Base-by-base conservation (phyloP, 2,888 invertebrate genomes). In the Horisme vitalbata region DNA sequence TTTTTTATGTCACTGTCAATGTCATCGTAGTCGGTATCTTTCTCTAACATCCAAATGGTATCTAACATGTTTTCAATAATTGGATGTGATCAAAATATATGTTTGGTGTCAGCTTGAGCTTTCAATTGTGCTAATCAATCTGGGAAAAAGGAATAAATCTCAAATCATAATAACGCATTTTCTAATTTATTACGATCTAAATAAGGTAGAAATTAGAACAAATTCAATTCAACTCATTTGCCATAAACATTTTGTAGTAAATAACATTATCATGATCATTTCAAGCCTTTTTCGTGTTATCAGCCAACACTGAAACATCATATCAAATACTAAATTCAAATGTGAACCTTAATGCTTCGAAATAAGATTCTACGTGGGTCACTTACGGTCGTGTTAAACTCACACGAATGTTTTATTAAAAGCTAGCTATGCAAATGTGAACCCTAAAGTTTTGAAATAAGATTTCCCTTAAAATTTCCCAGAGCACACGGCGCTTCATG, bases 281-380 rank as follows among this genome's bases (percentile, higher is more conserved):
- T 66, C 54, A 56, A 68, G 82, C 82, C 79, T 79, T 21, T 78
- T 74, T 82, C 75, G 73, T 80, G 76, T 76, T 71, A 58, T 65
- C 64, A 61, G 81, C 83, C 81, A 79, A 79, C 75, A 83, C 75
- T 13, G 76, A 72, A 55, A 80, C 82, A 79, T 71, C 63, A 52
- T 51, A 67, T 76, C 71, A 82, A 43, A 34, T 62, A 67, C 68
- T 74, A 44, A 32, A 34, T 15, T 33, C 11, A 4, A 20, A 21
- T 9, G n/a, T 23, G n/a, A 10, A 39, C 43, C 18, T 10, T 13
- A 28, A 13, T 15, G 1, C 9, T 7, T 32, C 14, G 12, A 31
- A 38, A 18, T 23, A 30, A 36, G 12, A 34, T n/a, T 11, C 14
- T 14, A 8, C 20, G n/a, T n/a, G n/a, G n/a, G n/a, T n/a, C n/a